Percentiles rank a stretch among this genome's conserved stretches.
phyloP scores from a whole-genome alignment of 2,113 vertebrate species.

The Zosterops lateralis region DNA sequence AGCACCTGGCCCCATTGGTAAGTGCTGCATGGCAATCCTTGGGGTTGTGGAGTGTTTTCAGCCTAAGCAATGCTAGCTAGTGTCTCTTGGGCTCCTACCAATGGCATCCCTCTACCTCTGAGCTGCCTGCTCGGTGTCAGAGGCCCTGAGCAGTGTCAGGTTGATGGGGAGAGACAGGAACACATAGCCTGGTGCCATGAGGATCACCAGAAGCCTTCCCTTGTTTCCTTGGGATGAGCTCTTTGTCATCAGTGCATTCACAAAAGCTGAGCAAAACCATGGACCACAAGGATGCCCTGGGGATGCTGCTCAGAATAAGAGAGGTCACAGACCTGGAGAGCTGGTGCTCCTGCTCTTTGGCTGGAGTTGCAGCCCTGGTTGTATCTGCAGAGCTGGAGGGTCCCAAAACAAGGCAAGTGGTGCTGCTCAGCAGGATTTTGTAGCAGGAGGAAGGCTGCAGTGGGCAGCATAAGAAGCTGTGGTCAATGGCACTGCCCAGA shows the following conservation, averaged over 20 bases:
- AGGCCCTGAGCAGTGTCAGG: not conserved
- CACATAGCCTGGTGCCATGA: rapidly evolving
- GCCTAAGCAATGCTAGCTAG: not conserved
- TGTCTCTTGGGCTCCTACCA: not conserved
- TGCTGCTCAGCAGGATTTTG: not conserved
- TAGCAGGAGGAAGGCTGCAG: not conserved
- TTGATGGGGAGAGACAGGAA: not conserved
- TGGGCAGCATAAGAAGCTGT: not conserved
- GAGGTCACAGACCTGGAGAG: not conserved
- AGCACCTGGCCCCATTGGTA: not conserved
- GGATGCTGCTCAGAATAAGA: not conserved
- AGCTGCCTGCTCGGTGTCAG: not conserved
- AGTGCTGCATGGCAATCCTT: not conserved
- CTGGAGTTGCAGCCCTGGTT: not conserved
- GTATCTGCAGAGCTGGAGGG: not conserved
- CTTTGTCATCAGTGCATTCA: not conserved
- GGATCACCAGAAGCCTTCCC: not conserved
- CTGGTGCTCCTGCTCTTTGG: not conserved
- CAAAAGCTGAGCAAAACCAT: not conserved
- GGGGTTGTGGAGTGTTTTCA: not conserved
- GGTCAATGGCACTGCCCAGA: not conserved
- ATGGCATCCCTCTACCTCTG: not conserved
- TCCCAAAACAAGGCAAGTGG: not conserved
- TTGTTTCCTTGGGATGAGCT: not conserved
- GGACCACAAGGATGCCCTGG: not conserved